Conservation (phyloP, 92 coral and sea anemone genomes). For the Bergia puertoricense region DNA sequence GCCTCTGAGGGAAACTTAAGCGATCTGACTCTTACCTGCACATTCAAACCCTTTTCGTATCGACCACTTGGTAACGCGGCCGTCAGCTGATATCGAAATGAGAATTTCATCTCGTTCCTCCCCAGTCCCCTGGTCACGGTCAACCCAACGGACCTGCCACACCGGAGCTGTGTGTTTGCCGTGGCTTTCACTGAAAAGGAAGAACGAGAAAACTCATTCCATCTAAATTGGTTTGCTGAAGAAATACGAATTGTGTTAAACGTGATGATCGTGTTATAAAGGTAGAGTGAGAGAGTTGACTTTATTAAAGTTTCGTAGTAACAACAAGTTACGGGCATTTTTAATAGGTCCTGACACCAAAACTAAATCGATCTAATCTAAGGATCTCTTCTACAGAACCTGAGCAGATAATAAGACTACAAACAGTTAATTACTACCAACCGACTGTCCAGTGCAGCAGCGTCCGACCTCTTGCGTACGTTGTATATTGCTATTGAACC, state of each 20-base stretch:
- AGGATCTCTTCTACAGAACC: not conserved
- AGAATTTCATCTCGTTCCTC: conserved; percentile 96
- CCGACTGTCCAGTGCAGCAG: conserved; percentile 94
- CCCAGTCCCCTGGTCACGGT: conserved; percentile 90
- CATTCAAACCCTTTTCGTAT: conserved; percentile 97
- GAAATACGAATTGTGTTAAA: not conserved
- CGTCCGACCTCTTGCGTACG: conserved; percentile 72
- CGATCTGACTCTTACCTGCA: conserved; percentile 69
- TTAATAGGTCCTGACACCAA: too few relatives aligned
- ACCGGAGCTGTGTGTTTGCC: conserved; percentile 99
- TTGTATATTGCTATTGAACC: conserved; percentile 94
- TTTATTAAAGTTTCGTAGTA: too few relatives aligned
- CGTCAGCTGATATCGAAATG: conserved; percentile 97
- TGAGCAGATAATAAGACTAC: not conserved
- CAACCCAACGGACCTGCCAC: conserved; percentile 98
- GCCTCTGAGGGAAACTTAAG: not conserved
- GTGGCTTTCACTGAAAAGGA: conserved; percentile 77
- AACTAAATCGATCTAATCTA: not conserved
- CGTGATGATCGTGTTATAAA: too few relatives aligned
- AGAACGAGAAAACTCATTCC: not conserved
- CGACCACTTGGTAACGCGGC: conserved; percentile 98
- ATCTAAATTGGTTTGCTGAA: not conserved
- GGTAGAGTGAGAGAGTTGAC: too few relatives aligned
- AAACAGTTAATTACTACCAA: conserved; percentile 46
- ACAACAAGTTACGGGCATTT: too few relatives aligned